These are phyloP conservation scores for Phaethon lepturus DNA, from an alignment of 2,113 vertebrate species.

Conservation along the genomic window DNA sequence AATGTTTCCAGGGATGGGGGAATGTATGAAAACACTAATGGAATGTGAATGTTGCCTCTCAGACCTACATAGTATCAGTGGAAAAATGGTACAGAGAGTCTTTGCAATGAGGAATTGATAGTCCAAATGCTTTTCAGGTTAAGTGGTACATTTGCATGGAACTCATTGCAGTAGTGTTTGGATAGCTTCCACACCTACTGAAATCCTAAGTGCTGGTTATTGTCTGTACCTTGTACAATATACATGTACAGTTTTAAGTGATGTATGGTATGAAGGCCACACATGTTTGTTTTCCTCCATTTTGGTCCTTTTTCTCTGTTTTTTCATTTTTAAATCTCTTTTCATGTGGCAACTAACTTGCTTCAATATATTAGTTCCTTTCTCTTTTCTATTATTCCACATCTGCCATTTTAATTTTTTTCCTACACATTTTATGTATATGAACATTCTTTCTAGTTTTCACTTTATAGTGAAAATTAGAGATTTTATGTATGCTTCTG, in stretches of 20 bases:
- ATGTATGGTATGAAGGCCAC: not conserved
- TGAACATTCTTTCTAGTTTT: not conserved
- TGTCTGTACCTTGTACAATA: not conserved
- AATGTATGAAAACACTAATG: not conserved
- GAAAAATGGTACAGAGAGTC: not conserved
- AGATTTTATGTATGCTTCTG: not conserved
- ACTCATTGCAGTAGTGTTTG: not conserved
- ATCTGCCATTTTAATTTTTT: not conserved
- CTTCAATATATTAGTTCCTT: not conserved
- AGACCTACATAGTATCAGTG: not conserved
- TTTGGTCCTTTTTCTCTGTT: not conserved
- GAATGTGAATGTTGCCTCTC: not conserved
- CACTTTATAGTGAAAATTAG: not conserved
- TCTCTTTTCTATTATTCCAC: not conserved
- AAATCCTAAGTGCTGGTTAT: not conserved
- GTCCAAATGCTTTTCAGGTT: not conserved
- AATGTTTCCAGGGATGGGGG: no score
- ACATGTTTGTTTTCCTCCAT: not conserved
- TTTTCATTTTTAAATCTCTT: not conserved
- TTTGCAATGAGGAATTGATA: not conserved
- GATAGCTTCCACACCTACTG: not conserved
- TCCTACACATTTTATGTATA: fast-evolving
- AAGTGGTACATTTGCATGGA: not conserved
- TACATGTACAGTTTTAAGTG: fast-evolving
- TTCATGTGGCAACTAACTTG: not conserved